A percentile compares a stretch with the other conserved stretches of the same genome.
Evolutionary conservation across 1,140 invertebrate genomes (phyloP).

Genomic region (Agrilus planipennis): DNA sequence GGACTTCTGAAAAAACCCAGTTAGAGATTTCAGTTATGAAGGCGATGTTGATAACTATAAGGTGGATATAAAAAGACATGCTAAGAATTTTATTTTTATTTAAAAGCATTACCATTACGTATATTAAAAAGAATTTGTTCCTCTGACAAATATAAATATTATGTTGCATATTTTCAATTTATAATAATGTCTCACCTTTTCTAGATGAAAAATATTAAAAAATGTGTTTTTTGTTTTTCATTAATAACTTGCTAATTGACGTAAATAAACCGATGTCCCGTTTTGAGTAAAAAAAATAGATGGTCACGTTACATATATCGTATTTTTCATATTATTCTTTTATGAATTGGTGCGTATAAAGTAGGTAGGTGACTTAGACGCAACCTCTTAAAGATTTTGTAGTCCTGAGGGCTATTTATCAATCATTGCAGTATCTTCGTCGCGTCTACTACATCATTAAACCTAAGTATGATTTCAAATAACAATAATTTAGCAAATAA

Average conservation of each 20-base stretch:
- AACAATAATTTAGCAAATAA: too few species aligned
- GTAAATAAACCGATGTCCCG: background rate
- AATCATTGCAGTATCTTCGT: too few species aligned
- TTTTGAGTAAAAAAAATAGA: background rate
- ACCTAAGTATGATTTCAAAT: too few species aligned
- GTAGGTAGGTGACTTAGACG: too few species aligned
- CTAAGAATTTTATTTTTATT: constrained; percentile 16
- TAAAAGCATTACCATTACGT: constrained; percentile 16
- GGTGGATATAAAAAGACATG: constrained; percentile 13
- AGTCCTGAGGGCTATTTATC: too few species aligned
- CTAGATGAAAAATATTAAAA: background rate
- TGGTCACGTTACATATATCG: background rate
- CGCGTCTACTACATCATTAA: too few species aligned
- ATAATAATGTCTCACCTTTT: too few species aligned
- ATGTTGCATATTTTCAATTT: constrained; percentile 3
- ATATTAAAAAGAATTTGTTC: constrained; percentile 22
- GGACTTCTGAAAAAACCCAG: constrained; percentile 13
- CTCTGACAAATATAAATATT: constrained; percentile 20
- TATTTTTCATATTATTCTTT: too few species aligned
- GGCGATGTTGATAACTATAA: constrained; percentile 13
- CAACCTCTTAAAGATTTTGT: too few species aligned
- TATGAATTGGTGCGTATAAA: too few species aligned
- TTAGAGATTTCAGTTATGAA: constrained; percentile 10
- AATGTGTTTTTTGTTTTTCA: background rate
- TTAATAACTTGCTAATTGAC: too few species aligned